Evolutionary conservation across 1,140 invertebrate genomes (phyloP), one percentile per base, ranked within the genome.

Genomic region (Bombus pascuorum): DNA sequence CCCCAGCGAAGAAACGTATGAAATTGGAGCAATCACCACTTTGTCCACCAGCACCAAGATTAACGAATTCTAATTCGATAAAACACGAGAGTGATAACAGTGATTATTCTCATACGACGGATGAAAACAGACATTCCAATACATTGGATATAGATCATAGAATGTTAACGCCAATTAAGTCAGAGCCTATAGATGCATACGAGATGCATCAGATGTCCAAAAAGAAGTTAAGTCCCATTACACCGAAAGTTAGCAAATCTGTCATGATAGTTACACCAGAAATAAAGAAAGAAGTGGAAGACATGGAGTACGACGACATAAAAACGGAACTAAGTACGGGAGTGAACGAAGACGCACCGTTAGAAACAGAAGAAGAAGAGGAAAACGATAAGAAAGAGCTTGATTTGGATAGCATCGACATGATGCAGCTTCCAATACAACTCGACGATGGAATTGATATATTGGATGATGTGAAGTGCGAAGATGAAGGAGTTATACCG

Each of bases 361-460:
- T 81, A 0, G 92, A 93, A 65, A 86, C 86, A 18, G 93, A 93
- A 53, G 93, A 93, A 9, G 93, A 94, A 2, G 92, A 94, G 34
- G 92, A 94, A 44, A 86, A 92, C 25, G 88, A 92, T n/a, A 95
- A 95, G 70, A 94, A 95, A 78, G 94, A 94, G 81, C 82, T 95
- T 13, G 96, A 96, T 92, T 92, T 97, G 39, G 96, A 96, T 78
- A 95, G 95, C 39, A 96, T 96, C 68, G 96, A 96, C 83, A 96
- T 97, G 96, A 96, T 97, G 96, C 96, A 96, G 87, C 91, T 96
- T 77, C 96, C 96, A 18, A 96, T 97, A 66, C 96, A 97, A 92
- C 91, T 96, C 15, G 96, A 96, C 73, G 96, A 96, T 83, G 95
- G 96, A 72, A 96, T 96, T 65, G 96, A 96, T 65, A 95, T 96